These are phyloP conservation scores for Eubasilissa regina DNA, from an alignment of 1,140 invertebrate genomes.

Conservation along the genomic window DNA sequence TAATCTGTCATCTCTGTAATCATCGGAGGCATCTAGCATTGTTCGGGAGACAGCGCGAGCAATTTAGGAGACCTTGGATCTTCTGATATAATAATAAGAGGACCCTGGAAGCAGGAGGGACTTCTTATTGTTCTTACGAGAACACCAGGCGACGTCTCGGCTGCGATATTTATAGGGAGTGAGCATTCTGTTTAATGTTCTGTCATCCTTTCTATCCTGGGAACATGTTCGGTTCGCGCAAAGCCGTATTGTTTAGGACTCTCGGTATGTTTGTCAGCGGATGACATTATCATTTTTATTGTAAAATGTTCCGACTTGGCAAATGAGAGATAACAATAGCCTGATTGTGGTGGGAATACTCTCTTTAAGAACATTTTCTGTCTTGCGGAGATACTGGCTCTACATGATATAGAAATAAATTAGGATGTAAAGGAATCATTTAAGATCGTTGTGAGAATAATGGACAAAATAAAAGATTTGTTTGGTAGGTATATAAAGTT, in stretches of 20 bases:
- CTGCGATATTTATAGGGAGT: constrained; percentile 35
- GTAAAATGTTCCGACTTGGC: too few relatives aligned
- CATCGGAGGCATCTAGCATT: constrained; percentile 41
- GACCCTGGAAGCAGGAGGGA: constrained; percentile 1
- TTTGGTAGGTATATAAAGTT: too few relatives aligned
- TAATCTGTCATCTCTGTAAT: constrained; percentile 43
- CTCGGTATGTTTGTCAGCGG: background rate
- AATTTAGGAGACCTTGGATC: constrained; percentile 35
- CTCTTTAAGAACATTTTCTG: too few relatives aligned
- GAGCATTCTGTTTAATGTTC: constrained; percentile 25
- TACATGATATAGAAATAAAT: too few relatives aligned
- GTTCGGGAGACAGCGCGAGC: constrained; percentile 21
- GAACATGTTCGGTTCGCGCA: constrained; percentile 2
- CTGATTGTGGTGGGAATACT: too few relatives aligned
- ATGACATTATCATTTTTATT: too few relatives aligned
- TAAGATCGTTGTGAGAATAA: too few relatives aligned
- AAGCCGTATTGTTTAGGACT: constrained; percentile 27
- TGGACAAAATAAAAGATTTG: too few relatives aligned
- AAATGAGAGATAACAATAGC: too few relatives aligned
- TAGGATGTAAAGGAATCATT: too few relatives aligned
- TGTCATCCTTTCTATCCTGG: constrained; percentile 17
- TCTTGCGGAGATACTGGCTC: too few relatives aligned
- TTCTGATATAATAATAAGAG: constrained; percentile 28
- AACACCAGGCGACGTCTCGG: background rate
- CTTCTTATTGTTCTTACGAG: constrained; percentile 26